Base-by-base conservation (phyloP, 2,797 vertebrate species). In the Salmo trutta region DNA sequence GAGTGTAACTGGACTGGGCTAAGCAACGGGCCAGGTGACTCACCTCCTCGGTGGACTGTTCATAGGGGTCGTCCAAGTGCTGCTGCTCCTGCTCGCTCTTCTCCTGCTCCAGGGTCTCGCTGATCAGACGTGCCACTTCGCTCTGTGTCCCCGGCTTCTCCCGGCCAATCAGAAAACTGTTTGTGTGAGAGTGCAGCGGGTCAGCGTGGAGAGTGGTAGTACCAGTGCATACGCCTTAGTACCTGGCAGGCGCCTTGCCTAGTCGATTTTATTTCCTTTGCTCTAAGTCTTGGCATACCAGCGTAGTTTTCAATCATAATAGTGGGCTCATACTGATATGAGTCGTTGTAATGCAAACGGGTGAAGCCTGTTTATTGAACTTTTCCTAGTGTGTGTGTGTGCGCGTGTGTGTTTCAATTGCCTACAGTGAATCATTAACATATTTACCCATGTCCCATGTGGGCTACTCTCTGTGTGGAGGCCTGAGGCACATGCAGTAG, bases 81-180 rank as follows among this genome's bases (percentile, higher is more conserved):
- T 92, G 90, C 70, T 94, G 91, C 19, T 93, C 90, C 73, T 91
- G 92, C 77, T 95, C 95, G 79, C 94, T 96, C 82, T 94, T 94
- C 87, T 98, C 97, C 82, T 97, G 97, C 88, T 98, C 97, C 19
- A 98, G 91, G 4, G 97, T 97, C 91, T 98, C 97, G 5, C 95
- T 97, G 80, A 98, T 97, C 72, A 98, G 96, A 15, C 96, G 96
- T 1, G 97, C 96, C 68, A 98, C 96, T 90, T 98, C 96, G 68
- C 97, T 98, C 84, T 96, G 96, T 14, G 95, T 93, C 52, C 97
- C 97, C 0, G 97, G 96, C 89, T 96, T 97, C 88, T 97, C 97
- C 77, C 97, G 95, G 74, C 97, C 97, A 93, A 98, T 97, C 82
- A 96, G 89, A 91, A 98, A 98, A 76, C 97, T 98, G 84, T 71